Conservation (phyloP, 2,888 invertebrate species). For the Acronicta alni region DNA sequence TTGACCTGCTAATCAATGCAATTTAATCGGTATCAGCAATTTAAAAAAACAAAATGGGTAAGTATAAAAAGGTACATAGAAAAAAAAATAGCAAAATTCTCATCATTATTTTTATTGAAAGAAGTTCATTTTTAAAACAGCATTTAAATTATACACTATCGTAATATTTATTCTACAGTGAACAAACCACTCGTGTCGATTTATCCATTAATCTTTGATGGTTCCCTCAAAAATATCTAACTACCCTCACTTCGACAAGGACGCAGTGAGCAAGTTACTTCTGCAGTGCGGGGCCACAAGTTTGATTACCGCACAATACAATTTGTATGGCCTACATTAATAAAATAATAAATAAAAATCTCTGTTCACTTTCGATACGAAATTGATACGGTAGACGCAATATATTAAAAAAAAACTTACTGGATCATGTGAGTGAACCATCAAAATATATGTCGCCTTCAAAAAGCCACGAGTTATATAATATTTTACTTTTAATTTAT, state of each 20-base stretch:
- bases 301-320: too few species aligned
- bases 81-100: slow-evolving; percentile 40
- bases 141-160: slow-evolving; percentile 61
- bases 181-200: slow-evolving; percentile 27
- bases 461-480: slow-evolving; percentile 25
- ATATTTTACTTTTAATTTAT: slow-evolving; percentile 20
- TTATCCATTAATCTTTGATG: background rate
- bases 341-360: background rate
- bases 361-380: background rate
- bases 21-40: too few species aligned
- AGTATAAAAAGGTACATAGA: background rate
- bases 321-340: too few species aligned
- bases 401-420: background rate
- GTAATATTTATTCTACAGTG: slow-evolving; percentile 54
- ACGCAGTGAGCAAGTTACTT: too few species aligned
- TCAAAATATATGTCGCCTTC: slow-evolving; percentile 6
- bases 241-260: too few species aligned
- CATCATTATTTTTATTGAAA: slow-evolving; percentile 65
- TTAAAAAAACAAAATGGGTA: too few species aligned
- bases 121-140: slow-evolving; percentile 68
- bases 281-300: too few species aligned
- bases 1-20: too few species aligned
- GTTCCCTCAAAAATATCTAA: slow-evolving; percentile 11
- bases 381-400: background rate
- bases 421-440: slow-evolving; percentile 25